Evolutionary conservation across 2,113 vertebrate species (phyloP).

Genomic region (Aythya baeri): DNA sequence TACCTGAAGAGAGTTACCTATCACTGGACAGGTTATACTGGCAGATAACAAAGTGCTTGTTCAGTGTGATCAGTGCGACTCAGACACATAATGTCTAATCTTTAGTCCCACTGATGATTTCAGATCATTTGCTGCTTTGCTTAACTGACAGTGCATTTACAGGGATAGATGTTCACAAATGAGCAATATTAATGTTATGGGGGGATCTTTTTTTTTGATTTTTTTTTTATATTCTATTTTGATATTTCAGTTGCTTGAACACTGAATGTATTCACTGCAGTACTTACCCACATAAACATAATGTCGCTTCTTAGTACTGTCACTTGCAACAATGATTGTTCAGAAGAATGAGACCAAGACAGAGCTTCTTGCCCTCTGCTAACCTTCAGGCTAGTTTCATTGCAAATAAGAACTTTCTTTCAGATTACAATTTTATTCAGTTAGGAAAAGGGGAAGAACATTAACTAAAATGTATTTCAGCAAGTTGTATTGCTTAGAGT

Average conservation of each 20-base stretch:
- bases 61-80: background rate
- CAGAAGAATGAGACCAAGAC: background rate
- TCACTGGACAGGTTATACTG: background rate
- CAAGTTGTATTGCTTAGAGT: background rate
- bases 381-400: background rate
- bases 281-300: background rate
- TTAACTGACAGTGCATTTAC: background rate
- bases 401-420: background rate
- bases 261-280: background rate
- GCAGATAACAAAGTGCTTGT: background rate
- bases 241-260: background rate
- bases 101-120: background rate
- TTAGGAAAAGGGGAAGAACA: background rate
- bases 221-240: background rate
- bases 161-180: background rate
- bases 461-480: background rate
- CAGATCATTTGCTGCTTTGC: background rate
- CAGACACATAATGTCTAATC: background rate
- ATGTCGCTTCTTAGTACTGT: background rate
- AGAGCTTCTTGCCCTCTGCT: background rate
- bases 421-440: background rate
- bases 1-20: background rate
- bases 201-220: background rate
- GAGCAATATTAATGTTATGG: background rate
- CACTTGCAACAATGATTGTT: background rate